These are phyloP conservation scores for Philaethria dido DNA, from an alignment of 2,888 invertebrate species.

Conservation along the genomic window DNA sequence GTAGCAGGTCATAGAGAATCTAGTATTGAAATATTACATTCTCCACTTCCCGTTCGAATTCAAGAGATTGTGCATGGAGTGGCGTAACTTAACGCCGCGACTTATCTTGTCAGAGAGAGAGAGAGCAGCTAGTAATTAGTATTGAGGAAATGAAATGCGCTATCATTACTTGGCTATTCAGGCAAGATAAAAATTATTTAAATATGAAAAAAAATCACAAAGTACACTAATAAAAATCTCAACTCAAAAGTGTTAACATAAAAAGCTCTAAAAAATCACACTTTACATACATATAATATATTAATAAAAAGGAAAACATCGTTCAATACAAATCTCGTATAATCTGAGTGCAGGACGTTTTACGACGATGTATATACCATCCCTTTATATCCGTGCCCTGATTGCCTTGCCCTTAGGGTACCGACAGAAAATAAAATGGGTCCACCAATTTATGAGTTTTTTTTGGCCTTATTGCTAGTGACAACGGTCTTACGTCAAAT, in stretches of 20 bases:
- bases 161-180: too few species aligned
- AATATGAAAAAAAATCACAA: too few species aligned
- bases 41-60: too few species aligned
- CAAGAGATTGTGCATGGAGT: too few species aligned
- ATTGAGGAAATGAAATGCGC: too few species aligned
- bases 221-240: background rate
- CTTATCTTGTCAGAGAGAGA: too few species aligned
- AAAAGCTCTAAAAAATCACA: slow-evolving; percentile 26
- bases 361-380: slow-evolving; percentile 66
- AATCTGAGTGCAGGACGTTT: slow-evolving; percentile 74
- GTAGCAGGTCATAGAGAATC: too few species aligned
- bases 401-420: slow-evolving; percentile 70
- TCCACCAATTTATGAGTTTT: slow-evolving; percentile 41
- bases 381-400: slow-evolving; percentile 77
- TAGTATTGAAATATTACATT: too few species aligned
- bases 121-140: too few species aligned
- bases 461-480: slow-evolving; percentile 39
- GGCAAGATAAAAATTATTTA: too few species aligned
- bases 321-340: slow-evolving; percentile 68
- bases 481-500: slow-evolving; percentile 43
- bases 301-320: slow-evolving; percentile 50
- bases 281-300: slow-evolving; percentile 38
- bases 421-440: slow-evolving; percentile 55
- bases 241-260: slow-evolving; percentile 13
- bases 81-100: too few species aligned